phyloP scores from a whole-genome alignment of 2,888 invertebrate genomes.

The Drosophila setosimentum region DNA sequence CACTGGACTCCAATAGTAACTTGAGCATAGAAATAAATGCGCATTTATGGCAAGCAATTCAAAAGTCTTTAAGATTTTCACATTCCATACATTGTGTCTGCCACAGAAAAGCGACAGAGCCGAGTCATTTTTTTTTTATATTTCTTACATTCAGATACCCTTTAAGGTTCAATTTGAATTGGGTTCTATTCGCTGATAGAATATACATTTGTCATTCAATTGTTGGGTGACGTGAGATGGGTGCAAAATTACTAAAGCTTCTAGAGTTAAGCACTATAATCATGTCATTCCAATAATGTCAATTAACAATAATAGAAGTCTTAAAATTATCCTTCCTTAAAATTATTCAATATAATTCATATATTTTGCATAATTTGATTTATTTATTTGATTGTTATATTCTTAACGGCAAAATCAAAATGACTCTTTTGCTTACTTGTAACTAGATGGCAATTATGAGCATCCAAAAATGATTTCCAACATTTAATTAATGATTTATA shows the following conservation, averaged over 20 bases:
- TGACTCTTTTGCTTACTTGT: neutral
- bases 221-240: neutral
- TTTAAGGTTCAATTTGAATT: slow-evolving; percentile 1
- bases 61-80: slow-evolving; percentile 80
- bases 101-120: slow-evolving; percentile 63
- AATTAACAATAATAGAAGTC: neutral
- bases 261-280: neutral
- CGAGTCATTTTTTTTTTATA: slow-evolving; percentile 56
- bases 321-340: neutral
- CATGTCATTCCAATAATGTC: neutral
- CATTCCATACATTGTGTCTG: slow-evolving; percentile 79
- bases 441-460: neutral
- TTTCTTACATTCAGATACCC: slow-evolving; percentile 63
- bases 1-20: slow-evolving; percentile 49
- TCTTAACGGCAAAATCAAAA: neutral
- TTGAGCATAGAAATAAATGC: slow-evolving; percentile 81
- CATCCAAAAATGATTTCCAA: fast-evolving
- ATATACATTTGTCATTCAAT: too few species aligned
- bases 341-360: neutral
- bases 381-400: neutral
- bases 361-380: neutral
- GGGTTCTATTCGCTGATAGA: neutral
- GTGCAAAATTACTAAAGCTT: too few species aligned
- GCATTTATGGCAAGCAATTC: slow-evolving; percentile 81
- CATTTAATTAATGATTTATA: neutral